Percentiles rank a stretch among this genome's conserved stretches.
These are phyloP conservation scores for Scaeva pyrastri DNA, from an alignment of 2,888 invertebrate genomes.

Conservation along the genomic window DNA sequence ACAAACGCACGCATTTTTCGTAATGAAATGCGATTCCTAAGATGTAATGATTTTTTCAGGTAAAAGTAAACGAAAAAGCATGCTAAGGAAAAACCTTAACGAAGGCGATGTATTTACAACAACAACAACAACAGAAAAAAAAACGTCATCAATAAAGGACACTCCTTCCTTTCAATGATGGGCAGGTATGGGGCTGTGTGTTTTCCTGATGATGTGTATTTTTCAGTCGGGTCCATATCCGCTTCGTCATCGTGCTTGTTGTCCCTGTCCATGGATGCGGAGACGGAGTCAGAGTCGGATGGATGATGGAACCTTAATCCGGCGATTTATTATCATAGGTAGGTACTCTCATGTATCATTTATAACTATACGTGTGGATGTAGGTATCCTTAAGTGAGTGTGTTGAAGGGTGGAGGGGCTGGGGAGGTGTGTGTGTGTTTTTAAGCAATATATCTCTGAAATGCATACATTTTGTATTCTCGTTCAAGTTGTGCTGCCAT, in stretches of 20 bases:
- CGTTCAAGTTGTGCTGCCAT: conserved; percentile 31
- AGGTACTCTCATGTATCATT: background rate
- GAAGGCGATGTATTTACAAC: background rate
- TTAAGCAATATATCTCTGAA: conserved; percentile 35
- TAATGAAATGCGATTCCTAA: conserved; percentile 64
- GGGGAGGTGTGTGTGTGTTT: conserved; percentile 1
- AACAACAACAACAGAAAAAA: background rate
- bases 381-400: background rate
- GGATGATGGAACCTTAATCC: conserved; percentile 62
- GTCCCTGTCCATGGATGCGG: conserved; percentile 56
- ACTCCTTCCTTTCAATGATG: background rate
- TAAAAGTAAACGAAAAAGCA: background rate
- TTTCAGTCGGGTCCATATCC: conserved; percentile 28
- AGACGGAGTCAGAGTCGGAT: conserved; percentile 24
- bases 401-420: too few relatives aligned
- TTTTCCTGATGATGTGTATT: conserved; percentile 9
- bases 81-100: background rate
- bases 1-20: conserved; percentile 57
- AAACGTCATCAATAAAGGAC: background rate
- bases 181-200: too few relatives aligned
- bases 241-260: conserved; percentile 11
- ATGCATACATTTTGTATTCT: conserved; percentile 15
- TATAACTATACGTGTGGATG: background rate
- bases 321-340: conserved; percentile 55
- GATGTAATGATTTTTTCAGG: conserved; percentile 51